Percentiles rank a stretch among this genome's conserved stretches.
These are phyloP conservation scores for Ectemnius cavifrons DNA, from an alignment of 2,888 invertebrate genomes.

Conservation along the genomic window DNA sequence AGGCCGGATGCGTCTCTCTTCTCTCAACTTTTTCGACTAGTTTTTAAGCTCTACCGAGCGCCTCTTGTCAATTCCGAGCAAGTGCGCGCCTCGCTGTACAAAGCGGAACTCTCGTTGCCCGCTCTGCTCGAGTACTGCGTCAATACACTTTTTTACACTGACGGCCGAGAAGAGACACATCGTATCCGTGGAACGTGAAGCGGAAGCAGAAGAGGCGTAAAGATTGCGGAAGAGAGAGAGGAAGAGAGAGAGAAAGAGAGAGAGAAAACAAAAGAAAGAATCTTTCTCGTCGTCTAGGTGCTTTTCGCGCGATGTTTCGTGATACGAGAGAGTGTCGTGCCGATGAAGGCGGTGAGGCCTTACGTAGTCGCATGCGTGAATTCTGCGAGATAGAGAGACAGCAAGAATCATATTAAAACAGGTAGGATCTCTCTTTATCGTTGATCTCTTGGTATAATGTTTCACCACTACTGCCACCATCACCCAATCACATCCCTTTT, in stretches of 20 bases:
- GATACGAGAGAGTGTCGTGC: constrained; percentile 49
- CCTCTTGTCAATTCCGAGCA: no score
- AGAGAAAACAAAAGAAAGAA: background rate
- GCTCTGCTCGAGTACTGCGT: no score
- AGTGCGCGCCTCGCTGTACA: no score
- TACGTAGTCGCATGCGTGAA: constrained; percentile 59
- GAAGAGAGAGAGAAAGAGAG: background rate
- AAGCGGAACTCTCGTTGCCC: no score
- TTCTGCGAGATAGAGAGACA: constrained; percentile 36
- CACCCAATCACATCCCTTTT: constrained; percentile 21
- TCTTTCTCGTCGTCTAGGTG: background rate
- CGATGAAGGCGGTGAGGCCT: constrained; percentile 56
- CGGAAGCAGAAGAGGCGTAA: no score
- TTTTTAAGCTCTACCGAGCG: no score
- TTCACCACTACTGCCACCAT: constrained; percentile 51
- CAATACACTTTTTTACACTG: no score
- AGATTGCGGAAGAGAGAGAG: background rate
- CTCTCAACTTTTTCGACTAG: no score
- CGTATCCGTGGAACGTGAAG: background rate
- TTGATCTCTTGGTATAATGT: constrained; percentile 51
- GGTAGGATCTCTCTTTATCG: constrained; percentile 34
- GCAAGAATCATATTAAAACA: constrained; percentile 2
- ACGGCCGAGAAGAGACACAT: no score
- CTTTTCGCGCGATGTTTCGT: background rate
- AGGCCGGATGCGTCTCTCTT: no score